Evolutionary conservation across 2,888 invertebrate species (phyloP).

Genomic region (Heliothis peltigera): DNA sequence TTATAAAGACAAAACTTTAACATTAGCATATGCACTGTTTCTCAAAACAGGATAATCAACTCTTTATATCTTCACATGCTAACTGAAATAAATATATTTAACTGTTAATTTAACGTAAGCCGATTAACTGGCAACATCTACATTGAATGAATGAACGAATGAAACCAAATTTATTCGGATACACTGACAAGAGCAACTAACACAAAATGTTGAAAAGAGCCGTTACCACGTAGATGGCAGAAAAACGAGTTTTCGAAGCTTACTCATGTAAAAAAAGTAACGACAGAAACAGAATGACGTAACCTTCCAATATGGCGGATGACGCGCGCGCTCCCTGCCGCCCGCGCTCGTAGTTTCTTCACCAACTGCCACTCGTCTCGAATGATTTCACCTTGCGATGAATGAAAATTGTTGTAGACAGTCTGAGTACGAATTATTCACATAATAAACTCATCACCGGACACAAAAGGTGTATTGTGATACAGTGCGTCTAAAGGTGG

Average conservation of each 20-base stretch:
- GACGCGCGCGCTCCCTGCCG: constrained; percentile 84
- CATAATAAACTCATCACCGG: constrained; percentile 73
- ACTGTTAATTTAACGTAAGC: not conserved
- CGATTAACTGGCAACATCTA: not conserved
- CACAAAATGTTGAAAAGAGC: constrained; percentile 22
- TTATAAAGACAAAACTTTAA: not conserved
- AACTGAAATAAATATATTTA: no score
- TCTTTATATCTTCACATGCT: no score
- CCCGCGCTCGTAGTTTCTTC: constrained; percentile 80
- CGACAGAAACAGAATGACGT: constrained; percentile 78
- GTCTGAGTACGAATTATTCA: constrained; percentile 73
- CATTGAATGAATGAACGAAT: constrained; percentile 14
- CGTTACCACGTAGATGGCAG: constrained; percentile 27
- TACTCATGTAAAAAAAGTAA: constrained; percentile 55
- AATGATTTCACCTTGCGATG: constrained; percentile 85
- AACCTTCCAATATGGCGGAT: constrained; percentile 88
- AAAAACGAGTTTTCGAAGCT: constrained; percentile 58
- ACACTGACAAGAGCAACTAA: constrained; percentile 35
- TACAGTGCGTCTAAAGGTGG: constrained; percentile 82
- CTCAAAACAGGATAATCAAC: no score
- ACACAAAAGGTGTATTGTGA: constrained; percentile 77
- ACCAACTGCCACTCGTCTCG: constrained; percentile 80
- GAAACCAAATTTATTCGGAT: constrained; percentile 50
- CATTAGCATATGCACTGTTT: no score
- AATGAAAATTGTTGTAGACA: constrained; percentile 84